Conservation (phyloP, 92 coral and sea anemone species). For the Epizoanthus rinbou region DNA sequence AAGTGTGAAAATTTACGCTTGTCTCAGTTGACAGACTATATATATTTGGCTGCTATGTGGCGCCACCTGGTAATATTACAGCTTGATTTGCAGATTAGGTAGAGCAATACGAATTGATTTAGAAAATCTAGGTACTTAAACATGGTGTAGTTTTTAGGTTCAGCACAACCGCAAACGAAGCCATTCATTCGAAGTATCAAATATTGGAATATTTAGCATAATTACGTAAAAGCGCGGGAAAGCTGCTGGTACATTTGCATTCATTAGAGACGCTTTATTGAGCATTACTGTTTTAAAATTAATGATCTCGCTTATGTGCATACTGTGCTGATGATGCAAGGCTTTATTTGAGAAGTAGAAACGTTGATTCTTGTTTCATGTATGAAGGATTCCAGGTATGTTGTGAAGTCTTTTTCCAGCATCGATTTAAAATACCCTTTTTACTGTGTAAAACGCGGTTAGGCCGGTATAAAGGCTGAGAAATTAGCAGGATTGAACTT, state of each 20-base stretch:
- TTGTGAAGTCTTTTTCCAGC: conserved; percentile 49
- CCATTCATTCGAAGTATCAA: conserved; percentile 31
- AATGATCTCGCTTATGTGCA: neutral
- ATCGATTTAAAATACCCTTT: conserved; percentile 59
- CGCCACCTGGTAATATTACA: neutral
- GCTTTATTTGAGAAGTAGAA: conserved; percentile 7
- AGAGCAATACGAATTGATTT: neutral
- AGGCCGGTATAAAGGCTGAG: conserved; percentile 71
- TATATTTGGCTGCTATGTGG: conserved; percentile 1
- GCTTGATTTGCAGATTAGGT: neutral
- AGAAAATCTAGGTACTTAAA: neutral
- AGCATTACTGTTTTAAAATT: conserved; percentile 18
- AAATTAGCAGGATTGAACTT: conserved; percentile 49
- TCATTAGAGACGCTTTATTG: conserved; percentile 54
- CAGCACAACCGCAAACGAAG: conserved; percentile 21
- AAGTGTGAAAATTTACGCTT: conserved; percentile 29
- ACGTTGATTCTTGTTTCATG: conserved; percentile 12
- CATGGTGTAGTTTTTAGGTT: conserved; percentile 12
- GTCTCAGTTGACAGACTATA: conserved; percentile 18
- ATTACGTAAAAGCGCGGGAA: conserved; percentile 95
- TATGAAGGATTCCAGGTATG: conserved; percentile 48
- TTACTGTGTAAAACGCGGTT: conserved; percentile 95
- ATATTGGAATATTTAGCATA: conserved; percentile 59
- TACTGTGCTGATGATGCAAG: neutral
- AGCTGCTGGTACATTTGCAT: conserved; percentile 84